Percentiles rank a stretch among this genome's conserved stretches.
Conservation (phyloP, 2,113 vertebrate species). For the Solenodon paradoxus region DNA sequence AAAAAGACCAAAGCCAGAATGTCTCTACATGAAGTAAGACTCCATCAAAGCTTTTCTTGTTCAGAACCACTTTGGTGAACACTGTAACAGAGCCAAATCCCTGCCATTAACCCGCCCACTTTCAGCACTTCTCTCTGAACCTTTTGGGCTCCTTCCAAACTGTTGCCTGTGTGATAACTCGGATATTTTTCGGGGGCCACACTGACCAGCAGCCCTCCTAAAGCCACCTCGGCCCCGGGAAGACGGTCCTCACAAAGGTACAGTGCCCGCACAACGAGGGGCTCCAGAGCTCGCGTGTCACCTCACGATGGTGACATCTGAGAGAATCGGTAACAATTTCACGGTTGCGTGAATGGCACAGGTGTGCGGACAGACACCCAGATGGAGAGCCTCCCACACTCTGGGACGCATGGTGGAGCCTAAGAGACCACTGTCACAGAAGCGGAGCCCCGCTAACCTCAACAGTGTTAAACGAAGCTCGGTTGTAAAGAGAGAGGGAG, state of each 20-base stretch:
- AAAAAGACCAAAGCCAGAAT: constrained; percentile 32
- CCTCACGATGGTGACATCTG: no score
- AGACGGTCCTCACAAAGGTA: background rate
- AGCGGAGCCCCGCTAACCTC: no score
- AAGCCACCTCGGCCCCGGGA: background rate
- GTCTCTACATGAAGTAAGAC: constrained; percentile 30
- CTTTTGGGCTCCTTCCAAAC: background rate
- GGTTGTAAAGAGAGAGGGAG: background rate
- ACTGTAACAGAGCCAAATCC: background rate
- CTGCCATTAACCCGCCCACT: background rate
- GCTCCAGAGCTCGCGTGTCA: background rate
- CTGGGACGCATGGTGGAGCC: no score
- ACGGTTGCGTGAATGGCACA: no score
- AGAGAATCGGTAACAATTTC: no score
- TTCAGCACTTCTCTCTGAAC: background rate
- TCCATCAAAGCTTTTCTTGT: background rate
- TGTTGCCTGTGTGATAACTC: background rate
- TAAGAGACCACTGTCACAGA: no score
- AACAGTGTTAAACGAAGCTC: no score
- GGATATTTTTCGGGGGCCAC: background rate
- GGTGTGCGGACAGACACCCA: no score
- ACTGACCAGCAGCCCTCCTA: background rate
- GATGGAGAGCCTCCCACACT: no score
- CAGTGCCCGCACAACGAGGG: background rate
- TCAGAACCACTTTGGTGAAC: constrained; percentile 18